Evolutionary conservation across 2,888 invertebrate species (phyloP), one percentile per base, ranked within the genome.

Genomic region (Hyposoter dolosus): DNA sequence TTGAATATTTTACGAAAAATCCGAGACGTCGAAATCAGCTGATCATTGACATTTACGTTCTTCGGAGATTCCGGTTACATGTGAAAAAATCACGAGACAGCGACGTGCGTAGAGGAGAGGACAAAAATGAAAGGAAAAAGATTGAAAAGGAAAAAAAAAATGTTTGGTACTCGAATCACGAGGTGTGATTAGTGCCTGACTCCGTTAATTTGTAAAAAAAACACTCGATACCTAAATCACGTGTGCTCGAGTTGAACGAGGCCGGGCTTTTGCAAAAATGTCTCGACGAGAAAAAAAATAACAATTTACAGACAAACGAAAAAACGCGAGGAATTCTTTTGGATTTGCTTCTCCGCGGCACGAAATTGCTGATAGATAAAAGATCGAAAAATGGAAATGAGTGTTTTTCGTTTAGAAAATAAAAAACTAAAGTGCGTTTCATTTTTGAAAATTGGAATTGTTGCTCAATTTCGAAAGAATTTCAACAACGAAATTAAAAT

Each of bases 171-270:
- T 17, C 23, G 85, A 40, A 69, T 83, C 79, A 82, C 74, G 78
- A 75, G 85, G 78, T 82, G 85, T 45, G 84, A 19, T 79, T 82
- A 84, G 82, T 87, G 82, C 56, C 60, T 45, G 40, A 65, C 74
- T 69, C 68, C 40, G 68, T 56, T 78, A 71, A 35, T 17, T 40
- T 47, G 45, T 28, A 72, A 45, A 72, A 53, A 71, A 65, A 45
- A 60, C 40, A 47, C 71, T 78, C 66, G 47, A 79, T 75, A 69
- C 79, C n/a, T 28, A 75, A 83, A 83, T 79, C 74, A 79, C 72
- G 71, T 77, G 66, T 28, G 43, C 45, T 63, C 60, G 65, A 47
- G 47, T 76, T n/a, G 28, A 23, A n/a, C 65, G 65, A 65, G 63
- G 56, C 60, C 23, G 43, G 23, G 10, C 6, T 45, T 47, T n/a